Evolutionary conservation across 1,140 invertebrate genomes (phyloP), one percentile per base, ranked within the genome.

Genomic region (Agrilus planipennis): DNA sequence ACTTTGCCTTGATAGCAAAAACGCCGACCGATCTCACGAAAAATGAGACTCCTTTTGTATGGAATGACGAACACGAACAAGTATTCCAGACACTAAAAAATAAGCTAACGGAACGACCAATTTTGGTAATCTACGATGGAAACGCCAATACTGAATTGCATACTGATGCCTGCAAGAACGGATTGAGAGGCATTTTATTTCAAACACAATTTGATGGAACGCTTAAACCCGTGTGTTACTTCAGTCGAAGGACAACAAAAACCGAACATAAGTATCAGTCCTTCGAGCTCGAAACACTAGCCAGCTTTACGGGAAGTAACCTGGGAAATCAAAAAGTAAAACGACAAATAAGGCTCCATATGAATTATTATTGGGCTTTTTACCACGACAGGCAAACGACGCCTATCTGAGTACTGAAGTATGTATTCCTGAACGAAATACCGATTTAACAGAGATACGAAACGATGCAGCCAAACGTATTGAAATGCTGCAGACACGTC

Each of bases 231-330:
- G 34, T 45, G 6, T 25, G 29, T 21, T 41, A 41, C 20, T 45
- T 37, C 18, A 46, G 34, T 34, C 17, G 22, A 19, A 11, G 31
- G 10, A 46, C 27, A 2, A 28, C 40, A 10, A 49, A 60, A 62
- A 60, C 57, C 62, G 49, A 62, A 52, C 48, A 52, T 51, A 27
- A 30, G 37, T 36, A 25, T 14, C 42, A 39, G 20, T 22, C 18
- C 1, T 58, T 37, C 34, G 49, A 47, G 31, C 52, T 25, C 28
- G 44, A 28, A 51, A 32, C 22, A 42, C 51, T 29, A 11, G 57
- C 52, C 41, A 0, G 11, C 34, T n/a, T 18, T 58, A 2, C 40
- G 43, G 17, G 44, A 53, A 21, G 41, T 58, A 0, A 50, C 57
- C 34, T 57, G 46, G 21, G 41, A 21, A 5, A 46, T 61, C 10